A percentile compares a stretch with the other conserved stretches of the same genome.
Conservation (phyloP, 2,797 vertebrate species). For the Alauda arvensis region DNA sequence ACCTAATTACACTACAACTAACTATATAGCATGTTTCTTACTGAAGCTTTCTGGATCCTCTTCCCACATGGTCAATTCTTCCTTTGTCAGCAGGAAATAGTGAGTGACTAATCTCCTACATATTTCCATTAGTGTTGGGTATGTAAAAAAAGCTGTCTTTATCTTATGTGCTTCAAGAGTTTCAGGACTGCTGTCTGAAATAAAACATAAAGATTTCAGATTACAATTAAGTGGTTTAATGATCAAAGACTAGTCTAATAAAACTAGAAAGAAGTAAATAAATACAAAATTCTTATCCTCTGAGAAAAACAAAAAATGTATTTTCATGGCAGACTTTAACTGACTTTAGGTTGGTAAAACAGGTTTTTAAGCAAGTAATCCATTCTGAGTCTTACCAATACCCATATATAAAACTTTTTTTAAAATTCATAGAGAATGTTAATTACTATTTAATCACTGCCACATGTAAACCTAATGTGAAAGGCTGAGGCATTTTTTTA, state of each 20-base stretch:
- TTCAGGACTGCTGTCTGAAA: slow-evolving; percentile 91
- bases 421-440: background rate
- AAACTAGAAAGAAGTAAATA: background rate
- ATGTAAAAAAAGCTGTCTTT: slow-evolving; percentile 93
- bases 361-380: background rate
- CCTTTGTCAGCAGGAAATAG: slow-evolving; percentile 92
- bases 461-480: background rate
- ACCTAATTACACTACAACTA: background rate
- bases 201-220: background rate
- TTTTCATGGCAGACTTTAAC: background rate
- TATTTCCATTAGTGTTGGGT: slow-evolving; percentile 91
- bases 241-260: background rate
- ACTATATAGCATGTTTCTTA: slow-evolving; percentile 66
- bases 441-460: background rate
- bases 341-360: background rate
- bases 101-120: slow-evolving; percentile 91
- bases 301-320: background rate
- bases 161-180: slow-evolving; percentile 94
- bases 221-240: background rate
- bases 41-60: slow-evolving; percentile 97
- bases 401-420: background rate
- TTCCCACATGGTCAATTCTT: slow-evolving; percentile 96
- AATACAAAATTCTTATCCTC: background rate
- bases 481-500: background rate
- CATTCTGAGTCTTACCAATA: background rate